Evolutionary conservation across 2,888 invertebrate species (phyloP).

Genomic region (Mystacides longicornis): DNA sequence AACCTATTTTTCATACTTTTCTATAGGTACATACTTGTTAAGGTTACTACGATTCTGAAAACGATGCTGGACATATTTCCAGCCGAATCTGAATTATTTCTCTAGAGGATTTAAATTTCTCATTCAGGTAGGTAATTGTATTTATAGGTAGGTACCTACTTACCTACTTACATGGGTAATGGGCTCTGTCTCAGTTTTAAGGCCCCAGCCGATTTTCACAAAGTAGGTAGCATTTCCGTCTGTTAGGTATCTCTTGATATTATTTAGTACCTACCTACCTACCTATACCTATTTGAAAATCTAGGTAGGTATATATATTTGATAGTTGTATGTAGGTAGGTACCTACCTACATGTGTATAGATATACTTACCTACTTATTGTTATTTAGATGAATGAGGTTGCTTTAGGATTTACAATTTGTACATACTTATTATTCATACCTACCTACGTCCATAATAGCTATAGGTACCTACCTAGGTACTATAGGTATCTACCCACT

Average conservation of each 20-base stretch:
- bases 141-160: neutral
- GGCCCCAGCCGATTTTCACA: too few species aligned
- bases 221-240: conserved; percentile 4
- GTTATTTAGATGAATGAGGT: too few species aligned
- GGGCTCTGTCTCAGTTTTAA: too few species aligned
- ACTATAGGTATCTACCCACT: too few species aligned
- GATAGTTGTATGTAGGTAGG: neutral
- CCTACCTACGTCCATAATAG: too few species aligned
- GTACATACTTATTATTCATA: too few species aligned
- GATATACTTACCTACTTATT: neutral
- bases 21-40: neutral
- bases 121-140: neutral
- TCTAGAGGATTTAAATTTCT: too few species aligned
- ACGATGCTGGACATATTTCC: too few species aligned
- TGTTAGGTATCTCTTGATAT: too few species aligned
- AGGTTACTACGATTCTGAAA: neutral
- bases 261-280: neutral
- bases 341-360: neutral
- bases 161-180: conserved; percentile 6
- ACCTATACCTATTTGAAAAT: neutral
- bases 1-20: neutral
- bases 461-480: too few species aligned
- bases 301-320: neutral
- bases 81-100: too few species aligned
- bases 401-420: too few species aligned